Percentiles rank a stretch among this genome's conserved stretches.
These are phyloP conservation scores for Serilophus lunatus DNA, from an alignment of 2,113 vertebrate species.

Conservation along the genomic window DNA sequence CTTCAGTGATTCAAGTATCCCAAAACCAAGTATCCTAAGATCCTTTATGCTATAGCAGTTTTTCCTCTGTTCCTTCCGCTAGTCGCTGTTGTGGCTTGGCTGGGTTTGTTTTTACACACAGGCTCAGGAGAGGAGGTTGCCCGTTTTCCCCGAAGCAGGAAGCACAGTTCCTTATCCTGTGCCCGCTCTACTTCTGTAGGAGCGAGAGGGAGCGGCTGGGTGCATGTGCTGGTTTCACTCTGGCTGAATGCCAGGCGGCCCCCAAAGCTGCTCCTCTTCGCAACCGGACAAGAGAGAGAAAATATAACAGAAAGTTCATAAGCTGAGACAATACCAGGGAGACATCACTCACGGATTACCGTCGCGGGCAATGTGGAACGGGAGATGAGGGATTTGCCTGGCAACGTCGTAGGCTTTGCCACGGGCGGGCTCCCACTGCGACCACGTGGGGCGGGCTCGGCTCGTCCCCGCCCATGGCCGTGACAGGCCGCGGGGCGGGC, in stretches of 20 bases:
- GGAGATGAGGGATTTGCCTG: no score
- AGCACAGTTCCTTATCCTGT: not conserved
- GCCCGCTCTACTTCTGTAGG: not conserved
- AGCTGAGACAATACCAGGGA: not conserved
- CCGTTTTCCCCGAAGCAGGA: no score
- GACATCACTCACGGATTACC: not conserved
- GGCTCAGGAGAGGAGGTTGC: not conserved
- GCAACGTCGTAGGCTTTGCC: fast-evolving
- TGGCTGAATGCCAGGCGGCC: not conserved
- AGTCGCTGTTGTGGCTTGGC: no score
- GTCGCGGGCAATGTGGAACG: not conserved
- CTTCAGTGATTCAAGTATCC: no score
- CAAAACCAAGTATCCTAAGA: no score
- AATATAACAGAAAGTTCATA: not conserved
- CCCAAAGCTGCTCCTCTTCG: not conserved
- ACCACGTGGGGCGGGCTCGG: not conserved
- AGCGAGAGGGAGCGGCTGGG: not conserved
- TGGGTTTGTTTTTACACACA: not conserved
- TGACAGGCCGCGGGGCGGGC: not conserved
- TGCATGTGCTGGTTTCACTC: not conserved
- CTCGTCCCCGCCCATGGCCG: not conserved
- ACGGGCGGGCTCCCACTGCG: no score
- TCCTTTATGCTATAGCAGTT: not conserved
- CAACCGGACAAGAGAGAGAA: not conserved
- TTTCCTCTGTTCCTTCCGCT: not conserved